Evolutionary conservation across 2,888 invertebrate genomes (phyloP), one percentile per base, ranked within the genome.

Genomic region (Zonitis immaculata): DNA sequence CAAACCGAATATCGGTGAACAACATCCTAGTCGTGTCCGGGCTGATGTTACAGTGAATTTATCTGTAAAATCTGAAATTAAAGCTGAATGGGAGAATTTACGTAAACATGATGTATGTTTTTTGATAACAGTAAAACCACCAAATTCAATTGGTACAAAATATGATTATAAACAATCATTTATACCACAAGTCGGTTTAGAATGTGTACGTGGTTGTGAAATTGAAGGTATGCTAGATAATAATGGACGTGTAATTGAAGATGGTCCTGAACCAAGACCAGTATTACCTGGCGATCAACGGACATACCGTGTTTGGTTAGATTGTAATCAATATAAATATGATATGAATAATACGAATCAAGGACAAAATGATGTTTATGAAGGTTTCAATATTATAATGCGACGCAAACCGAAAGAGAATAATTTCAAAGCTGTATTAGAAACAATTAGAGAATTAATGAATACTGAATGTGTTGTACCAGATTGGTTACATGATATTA

Each of bases 331-430:
- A 77, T 99, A 99, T 72, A 83, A 92, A 45, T 78, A 88, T 61
- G 97, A 98, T 72, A 89, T 96, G 85, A 92, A 93, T 67, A 82
- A 82, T 16, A 85, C 90, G 8, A 87, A 88, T 65, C 83, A 87
- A 66, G 91, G 90, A 11, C 84, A 86, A 61, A 91, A 91, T 77
- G 91, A 88, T 67, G 71, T 76, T 14, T 76, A 76, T 57, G 76
- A 76, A 67, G 67, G 89, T 9, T 99, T 99, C 77, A 99, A 97
- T 74, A 88, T 99, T 47, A 85, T 99, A 52, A 91, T 99, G 86
- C 83, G 99, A 30, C 83, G 99, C n/a, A 98, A 98, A 74, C 98
- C 99, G 0, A 99, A 99, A 71, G 97, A 99, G 77, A 99, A 99
- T 74, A 99, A 99, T 77, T 99, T 99, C 77, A 99, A 99, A 77